A percentile compares a stretch with the other conserved stretches of the same genome.
Evolutionary conservation across 2,888 invertebrate species (phyloP).

Genomic region (Ophion ellenae): DNA sequence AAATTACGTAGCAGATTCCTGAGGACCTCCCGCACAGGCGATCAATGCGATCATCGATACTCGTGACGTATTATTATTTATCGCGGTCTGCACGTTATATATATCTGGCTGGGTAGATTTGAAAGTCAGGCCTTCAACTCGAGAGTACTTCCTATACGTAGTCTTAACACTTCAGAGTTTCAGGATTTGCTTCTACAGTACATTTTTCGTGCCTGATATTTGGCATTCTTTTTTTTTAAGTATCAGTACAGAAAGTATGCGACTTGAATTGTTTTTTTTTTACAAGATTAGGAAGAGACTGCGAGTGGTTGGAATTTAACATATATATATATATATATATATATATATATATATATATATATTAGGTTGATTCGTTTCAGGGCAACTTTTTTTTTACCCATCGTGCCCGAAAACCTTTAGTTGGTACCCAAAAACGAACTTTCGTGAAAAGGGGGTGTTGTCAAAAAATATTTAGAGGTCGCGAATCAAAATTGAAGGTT

Average conservation of each 20-base stretch:
- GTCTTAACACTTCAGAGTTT: background rate
- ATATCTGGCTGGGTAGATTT: background rate
- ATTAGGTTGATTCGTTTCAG: no score
- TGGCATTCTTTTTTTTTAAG: background rate
- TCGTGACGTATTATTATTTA: slow-evolving; percentile 65
- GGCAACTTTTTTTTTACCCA: no score
- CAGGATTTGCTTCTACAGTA: background rate
- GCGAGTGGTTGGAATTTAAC: no score
- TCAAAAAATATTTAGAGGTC: no score
- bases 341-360: no score
- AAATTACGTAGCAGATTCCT: slow-evolving; percentile 82
- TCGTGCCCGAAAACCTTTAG: no score
- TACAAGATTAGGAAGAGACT: no score
- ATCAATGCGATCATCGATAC: slow-evolving; percentile 65
- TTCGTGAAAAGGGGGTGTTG: no score
- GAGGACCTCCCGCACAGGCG: slow-evolving; percentile 79
- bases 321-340: no score
- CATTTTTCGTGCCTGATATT: background rate
- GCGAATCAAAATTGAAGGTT: no score
- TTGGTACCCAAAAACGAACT: no score
- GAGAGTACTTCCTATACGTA: background rate
- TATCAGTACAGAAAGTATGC: background rate
- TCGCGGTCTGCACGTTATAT: slow-evolving; percentile 19
- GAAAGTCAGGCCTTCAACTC: background rate
- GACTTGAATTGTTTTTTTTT: background rate